Evolutionary conservation across 2,797 vertebrate species (phyloP), one percentile per base, ranked within the genome.

Genomic region (Schizopygopsis pylzovi): DNA sequence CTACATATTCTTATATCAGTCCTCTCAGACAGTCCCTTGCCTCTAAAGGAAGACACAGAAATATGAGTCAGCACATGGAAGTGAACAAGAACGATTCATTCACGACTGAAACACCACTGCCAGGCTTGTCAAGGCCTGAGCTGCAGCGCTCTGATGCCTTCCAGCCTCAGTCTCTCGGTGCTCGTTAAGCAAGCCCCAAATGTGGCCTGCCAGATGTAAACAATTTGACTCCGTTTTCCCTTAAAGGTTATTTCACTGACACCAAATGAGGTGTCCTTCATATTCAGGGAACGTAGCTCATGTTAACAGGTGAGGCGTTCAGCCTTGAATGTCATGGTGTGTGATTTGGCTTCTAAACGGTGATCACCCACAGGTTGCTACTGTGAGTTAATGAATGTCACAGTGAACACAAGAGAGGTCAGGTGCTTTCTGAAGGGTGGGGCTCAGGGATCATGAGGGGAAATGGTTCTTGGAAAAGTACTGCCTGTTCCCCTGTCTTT

Each of bases 341-440:
- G 75, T 71, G 41, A 39, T 75, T 87, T 81, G 54, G 63, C 37
- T 71, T 72, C 72, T 65, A 85, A 85, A 63, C 84, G 41, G 84
- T 11, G 84, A 81, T 81, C 78, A 47, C 54, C 45, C 77, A 63
- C 84, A 81, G 84, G 84, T 49, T 85, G 78, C 84, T 52, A 81
- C 84, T 85, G 84, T 75, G 84, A 85, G 84, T 68, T 83, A 82
- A 85, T 78, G 63, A 72, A 82, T 77, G 82, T 87, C 77, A 70
- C 52, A 18, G n/a, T 49, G 82, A 84, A 59, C 61, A 68, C 67
- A 12, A 39, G 67, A 68, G 70, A 18, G 75, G 82, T 85, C 84
- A 85, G 63, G 70, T 77, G 83, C 61, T 52, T 85, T 45, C 72
- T 56, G 63, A 82, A 85, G 83, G 86, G 79, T 79, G 79, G 72